phyloP scores from a whole-genome alignment of 2,888 invertebrate species.

The Dryobota labecula region DNA sequence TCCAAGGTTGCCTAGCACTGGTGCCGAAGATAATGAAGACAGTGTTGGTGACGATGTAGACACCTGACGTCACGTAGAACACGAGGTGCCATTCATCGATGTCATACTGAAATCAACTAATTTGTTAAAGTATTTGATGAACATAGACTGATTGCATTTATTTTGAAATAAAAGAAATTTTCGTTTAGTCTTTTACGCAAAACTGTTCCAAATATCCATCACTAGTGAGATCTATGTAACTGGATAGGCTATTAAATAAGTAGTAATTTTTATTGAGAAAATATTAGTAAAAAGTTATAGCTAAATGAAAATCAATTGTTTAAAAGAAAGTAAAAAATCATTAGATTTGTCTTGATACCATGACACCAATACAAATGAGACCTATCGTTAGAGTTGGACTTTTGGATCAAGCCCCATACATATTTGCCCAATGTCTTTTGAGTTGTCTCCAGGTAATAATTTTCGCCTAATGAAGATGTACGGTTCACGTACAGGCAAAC shows the following conservation, averaged over 20 bases:
- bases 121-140: neutral
- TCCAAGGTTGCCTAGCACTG: slow-evolving; percentile 93
- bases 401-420: neutral
- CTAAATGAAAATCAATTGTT: neutral
- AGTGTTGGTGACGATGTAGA: slow-evolving; percentile 92
- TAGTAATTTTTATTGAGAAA: neutral
- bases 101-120: slow-evolving; percentile 6
- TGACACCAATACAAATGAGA: neutral
- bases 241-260: neutral
- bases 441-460: neutral
- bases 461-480: no score
- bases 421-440: neutral
- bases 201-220: neutral
- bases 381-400: no score
- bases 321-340: no score
- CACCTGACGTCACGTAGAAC: slow-evolving; percentile 92
- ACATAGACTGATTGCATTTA: neutral
- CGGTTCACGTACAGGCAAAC: no score
- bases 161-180: neutral
- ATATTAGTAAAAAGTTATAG: no score
- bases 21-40: slow-evolving; percentile 93
- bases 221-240: neutral
- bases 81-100: slow-evolving; percentile 92
- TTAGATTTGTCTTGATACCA: neutral
- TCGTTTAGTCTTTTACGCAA: no score